A percentile compares a stretch with the other conserved stretches of the same genome.
Evolutionary conservation across 2,113 vertebrate species (phyloP).

Genomic region (Paradisaea rubra): DNA sequence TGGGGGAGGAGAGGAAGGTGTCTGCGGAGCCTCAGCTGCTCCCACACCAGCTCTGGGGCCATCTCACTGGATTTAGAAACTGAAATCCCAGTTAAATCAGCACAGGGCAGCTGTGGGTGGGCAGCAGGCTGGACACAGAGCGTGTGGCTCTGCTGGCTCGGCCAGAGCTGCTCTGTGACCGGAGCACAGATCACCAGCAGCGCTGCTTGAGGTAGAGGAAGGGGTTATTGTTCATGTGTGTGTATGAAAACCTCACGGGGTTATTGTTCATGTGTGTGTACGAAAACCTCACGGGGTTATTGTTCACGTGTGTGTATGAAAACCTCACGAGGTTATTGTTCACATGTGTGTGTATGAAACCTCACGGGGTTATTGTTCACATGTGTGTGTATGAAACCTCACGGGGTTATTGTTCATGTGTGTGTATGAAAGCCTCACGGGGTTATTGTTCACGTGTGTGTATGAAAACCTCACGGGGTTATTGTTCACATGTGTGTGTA

Average conservation of each 20-base stretch:
- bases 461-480: neutral
- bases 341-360: neutral
- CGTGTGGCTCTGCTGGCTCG: neutral
- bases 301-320: neutral
- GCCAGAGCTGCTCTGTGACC: neutral
- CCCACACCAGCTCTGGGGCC: neutral
- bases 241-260: neutral
- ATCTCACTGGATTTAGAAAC: fast-evolving
- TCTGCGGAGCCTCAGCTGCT: neutral
- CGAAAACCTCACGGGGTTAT: neutral
- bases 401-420: no score
- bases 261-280: no score
- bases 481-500: no score
- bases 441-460: no score
- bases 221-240: neutral
- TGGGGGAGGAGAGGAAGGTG: neutral
- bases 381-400: neutral
- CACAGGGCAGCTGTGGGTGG: neutral
- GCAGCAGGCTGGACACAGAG: neutral
- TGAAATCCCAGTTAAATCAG: fast-evolving
- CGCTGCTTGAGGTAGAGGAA: neutral
- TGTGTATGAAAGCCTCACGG: neutral
- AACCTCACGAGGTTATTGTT: neutral
- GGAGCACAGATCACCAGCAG: neutral
- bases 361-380: no score